These are phyloP conservation scores for Chironomus tentans DNA, from an alignment of 2,888 invertebrate species.

Conservation along the genomic window DNA sequence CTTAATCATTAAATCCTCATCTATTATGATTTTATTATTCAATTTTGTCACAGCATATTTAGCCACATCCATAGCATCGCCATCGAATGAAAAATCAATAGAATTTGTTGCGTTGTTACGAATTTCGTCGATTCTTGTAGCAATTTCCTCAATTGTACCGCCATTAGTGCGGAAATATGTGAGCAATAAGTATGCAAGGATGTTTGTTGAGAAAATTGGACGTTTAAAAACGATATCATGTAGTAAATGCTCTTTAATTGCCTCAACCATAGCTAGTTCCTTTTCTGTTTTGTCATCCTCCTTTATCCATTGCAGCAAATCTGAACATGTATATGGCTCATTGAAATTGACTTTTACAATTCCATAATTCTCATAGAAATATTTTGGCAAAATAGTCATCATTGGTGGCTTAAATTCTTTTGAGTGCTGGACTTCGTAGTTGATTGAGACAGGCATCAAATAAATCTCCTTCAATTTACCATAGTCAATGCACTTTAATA, in stretches of 20 bases:
- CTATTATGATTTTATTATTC: neutral
- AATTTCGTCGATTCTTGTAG: neutral
- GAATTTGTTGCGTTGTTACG: neutral
- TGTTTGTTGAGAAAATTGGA: slow-evolving; percentile 8
- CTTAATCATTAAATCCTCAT: neutral
- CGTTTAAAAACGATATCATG: neutral
- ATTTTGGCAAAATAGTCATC: neutral
- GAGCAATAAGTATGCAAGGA: slow-evolving; percentile 1
- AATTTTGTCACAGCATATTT: neutral
- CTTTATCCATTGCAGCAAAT: neutral
- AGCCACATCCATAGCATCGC: neutral
- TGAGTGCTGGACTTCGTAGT: neutral
- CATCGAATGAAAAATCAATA: slow-evolving; percentile 11
- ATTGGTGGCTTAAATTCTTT: neutral
- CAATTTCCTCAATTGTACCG: neutral
- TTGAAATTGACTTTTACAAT: neutral
- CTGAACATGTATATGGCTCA: slow-evolving; percentile 2
- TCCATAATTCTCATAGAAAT: neutral
- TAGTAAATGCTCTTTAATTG: neutral
- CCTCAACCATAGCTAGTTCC: neutral
- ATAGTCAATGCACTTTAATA: neutral
- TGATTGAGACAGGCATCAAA: slow-evolving; percentile 10
- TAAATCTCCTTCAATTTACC: neutral
- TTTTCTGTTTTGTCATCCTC: neutral
- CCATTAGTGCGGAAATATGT: neutral